Conservation (phyloP, 1,140 invertebrate species). For the Lasioglossum baleicum region DNA sequence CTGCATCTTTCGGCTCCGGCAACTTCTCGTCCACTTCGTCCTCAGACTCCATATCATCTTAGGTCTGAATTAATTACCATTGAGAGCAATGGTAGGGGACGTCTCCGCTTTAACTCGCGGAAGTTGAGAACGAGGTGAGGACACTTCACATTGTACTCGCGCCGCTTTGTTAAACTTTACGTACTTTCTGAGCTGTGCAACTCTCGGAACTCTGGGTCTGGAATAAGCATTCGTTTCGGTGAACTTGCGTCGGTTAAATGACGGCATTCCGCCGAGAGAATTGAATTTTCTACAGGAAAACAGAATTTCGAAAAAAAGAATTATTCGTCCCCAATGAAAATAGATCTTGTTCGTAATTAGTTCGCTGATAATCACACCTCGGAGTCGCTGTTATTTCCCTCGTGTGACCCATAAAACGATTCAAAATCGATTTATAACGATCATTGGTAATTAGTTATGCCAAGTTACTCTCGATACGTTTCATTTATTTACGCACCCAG, state of each 20-base stretch:
- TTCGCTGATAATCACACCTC: too few species aligned
- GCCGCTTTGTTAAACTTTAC: constrained; percentile 42
- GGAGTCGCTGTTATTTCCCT: too few species aligned
- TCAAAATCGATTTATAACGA: too few species aligned
- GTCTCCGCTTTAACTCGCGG: constrained; percentile 20
- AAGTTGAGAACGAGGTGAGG: constrained; percentile 34
- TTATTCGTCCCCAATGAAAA: too few species aligned
- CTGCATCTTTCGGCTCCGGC: constrained; percentile 68
- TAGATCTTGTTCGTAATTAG: too few species aligned
- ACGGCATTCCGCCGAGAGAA: background rate
- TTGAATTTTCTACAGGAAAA: background rate
- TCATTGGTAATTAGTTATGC: too few species aligned
- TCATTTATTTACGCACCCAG: too few species aligned
- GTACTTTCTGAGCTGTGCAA: background rate
- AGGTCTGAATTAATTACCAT: constrained; percentile 55
- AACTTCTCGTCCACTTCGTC: constrained; percentile 76
- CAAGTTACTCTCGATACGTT: too few species aligned
- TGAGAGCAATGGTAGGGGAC: constrained; percentile 38
- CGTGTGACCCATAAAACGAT: too few species aligned
- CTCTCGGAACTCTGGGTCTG: constrained; percentile 30
- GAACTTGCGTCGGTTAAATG: background rate
- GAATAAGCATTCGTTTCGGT: constrained; percentile 34
- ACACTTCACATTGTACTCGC: constrained; percentile 41
- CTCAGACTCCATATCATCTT: constrained; percentile 78
- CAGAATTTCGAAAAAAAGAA: too few species aligned